These are phyloP conservation scores for Plagodis pulveraria DNA, from an alignment of 2,888 invertebrate species.

Conservation along the genomic window DNA sequence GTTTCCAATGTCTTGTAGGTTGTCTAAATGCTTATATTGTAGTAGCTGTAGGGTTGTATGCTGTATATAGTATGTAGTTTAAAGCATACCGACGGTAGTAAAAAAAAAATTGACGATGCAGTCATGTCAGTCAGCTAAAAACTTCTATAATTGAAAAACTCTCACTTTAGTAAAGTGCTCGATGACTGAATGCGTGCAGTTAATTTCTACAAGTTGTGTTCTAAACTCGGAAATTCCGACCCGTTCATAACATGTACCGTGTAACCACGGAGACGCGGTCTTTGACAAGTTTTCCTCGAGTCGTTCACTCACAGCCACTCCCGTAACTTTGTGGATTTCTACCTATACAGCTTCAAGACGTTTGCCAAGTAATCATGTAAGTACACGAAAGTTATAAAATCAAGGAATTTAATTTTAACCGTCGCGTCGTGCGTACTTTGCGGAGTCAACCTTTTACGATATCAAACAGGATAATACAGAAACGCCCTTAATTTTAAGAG, in stretches of 20 bases:
- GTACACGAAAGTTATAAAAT: constrained; percentile 41
- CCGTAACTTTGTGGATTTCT: constrained; percentile 39
- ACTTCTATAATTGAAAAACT: neutral
- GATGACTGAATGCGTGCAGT: constrained; percentile 5
- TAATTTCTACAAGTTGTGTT: constrained; percentile 10
- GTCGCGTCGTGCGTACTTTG: constrained; percentile 10
- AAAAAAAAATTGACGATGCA: too few species aligned
- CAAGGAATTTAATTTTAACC: constrained; percentile 52
- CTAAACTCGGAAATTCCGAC: constrained; percentile 9
- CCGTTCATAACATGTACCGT: constrained; percentile 30
- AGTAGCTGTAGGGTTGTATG: too few species aligned
- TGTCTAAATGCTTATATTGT: too few species aligned
- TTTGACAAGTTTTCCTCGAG: constrained; percentile 47
- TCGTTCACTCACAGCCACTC: constrained; percentile 33
- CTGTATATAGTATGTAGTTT: too few species aligned
- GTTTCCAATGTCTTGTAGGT: too few species aligned
- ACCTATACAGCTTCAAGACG: constrained; percentile 30
- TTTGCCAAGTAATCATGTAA: constrained; percentile 44
- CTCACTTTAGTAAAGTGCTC: constrained; percentile 20
- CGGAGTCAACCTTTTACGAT: too few species aligned
- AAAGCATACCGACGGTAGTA: too few species aligned
- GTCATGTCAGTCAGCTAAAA: too few species aligned
- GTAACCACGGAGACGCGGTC: constrained; percentile 31
- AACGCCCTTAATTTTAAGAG: too few species aligned
- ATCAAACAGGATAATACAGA: too few species aligned